Evolutionary conservation across 2,113 vertebrate species (phyloP).

Genomic region (Dunckerocampus dactyliophorus): DNA sequence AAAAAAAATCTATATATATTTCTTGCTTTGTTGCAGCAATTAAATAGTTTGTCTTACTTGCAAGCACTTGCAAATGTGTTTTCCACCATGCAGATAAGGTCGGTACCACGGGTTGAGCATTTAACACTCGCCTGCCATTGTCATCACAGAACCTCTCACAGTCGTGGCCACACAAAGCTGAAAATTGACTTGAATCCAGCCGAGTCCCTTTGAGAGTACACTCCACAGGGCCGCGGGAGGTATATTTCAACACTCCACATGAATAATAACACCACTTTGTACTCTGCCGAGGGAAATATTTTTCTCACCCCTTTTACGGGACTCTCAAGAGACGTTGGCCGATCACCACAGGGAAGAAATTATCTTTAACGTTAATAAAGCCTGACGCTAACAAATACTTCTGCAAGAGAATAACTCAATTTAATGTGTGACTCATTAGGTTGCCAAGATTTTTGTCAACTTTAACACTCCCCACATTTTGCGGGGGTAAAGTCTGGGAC

Average conservation of each 20-base stretch:
- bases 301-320: slow-evolving; percentile 3
- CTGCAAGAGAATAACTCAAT: neutral
- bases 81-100: neutral
- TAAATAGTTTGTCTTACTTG: no score
- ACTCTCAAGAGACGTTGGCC: neutral
- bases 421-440: neutral
- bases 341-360: neutral
- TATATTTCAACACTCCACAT: slow-evolving; percentile 11
- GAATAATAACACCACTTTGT: slow-evolving; percentile 13
- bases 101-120: neutral
- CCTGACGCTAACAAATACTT: neutral
- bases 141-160: slow-evolving; percentile 5
- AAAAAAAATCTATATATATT: no score
- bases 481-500: no score
- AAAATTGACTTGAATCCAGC: slow-evolving; percentile 10
- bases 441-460: no score
- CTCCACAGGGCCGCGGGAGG: slow-evolving; percentile 1
- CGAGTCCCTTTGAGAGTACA: slow-evolving; percentile 9
- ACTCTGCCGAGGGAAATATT: neutral
- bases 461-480: neutral
- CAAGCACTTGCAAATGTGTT: neutral
- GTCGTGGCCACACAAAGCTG: neutral
- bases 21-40: no score
- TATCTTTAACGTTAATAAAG: neutral
- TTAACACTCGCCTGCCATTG: slow-evolving; percentile 1